Conservation (phyloP, 2,113 vertebrate species). For the Nettapus auritus region DNA sequence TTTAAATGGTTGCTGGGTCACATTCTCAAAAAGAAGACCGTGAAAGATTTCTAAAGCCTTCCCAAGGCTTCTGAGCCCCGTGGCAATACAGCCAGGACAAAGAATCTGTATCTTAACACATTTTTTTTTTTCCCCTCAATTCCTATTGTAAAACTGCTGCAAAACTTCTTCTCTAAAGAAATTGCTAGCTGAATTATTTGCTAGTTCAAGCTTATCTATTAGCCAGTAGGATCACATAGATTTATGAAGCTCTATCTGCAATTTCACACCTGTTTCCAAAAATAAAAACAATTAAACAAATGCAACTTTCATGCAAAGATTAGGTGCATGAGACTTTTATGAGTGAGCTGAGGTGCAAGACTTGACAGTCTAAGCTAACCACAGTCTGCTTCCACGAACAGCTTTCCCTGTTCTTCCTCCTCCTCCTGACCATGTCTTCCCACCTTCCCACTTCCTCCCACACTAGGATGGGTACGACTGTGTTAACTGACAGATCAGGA, state of each 20-base stretch:
- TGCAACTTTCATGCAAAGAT: background rate
- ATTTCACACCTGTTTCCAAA: background rate
- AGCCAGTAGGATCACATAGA: background rate
- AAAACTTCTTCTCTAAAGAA: background rate
- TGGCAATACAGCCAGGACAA: background rate
- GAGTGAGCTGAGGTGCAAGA: background rate
- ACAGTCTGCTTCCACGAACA: background rate
- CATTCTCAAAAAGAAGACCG: background rate
- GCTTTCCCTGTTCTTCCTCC: background rate
- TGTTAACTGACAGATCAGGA: background rate
- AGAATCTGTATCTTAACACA: background rate
- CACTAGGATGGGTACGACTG: background rate
- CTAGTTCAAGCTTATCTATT: background rate
- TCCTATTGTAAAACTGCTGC: background rate
- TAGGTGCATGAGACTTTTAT: fast-evolving
- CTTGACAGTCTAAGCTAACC: background rate
- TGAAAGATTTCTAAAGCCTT: background rate
- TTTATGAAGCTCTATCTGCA: background rate
- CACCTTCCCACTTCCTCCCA: background rate
- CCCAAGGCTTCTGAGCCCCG: background rate
- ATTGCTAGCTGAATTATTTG: background rate
- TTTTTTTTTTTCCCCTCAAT: background rate
- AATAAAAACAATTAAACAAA: background rate
- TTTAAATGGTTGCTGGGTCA: background rate
- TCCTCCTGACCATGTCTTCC: background rate